These are phyloP conservation scores for Monopterus albus DNA, from an alignment of 2,113 vertebrate species.

Conservation along the genomic window DNA sequence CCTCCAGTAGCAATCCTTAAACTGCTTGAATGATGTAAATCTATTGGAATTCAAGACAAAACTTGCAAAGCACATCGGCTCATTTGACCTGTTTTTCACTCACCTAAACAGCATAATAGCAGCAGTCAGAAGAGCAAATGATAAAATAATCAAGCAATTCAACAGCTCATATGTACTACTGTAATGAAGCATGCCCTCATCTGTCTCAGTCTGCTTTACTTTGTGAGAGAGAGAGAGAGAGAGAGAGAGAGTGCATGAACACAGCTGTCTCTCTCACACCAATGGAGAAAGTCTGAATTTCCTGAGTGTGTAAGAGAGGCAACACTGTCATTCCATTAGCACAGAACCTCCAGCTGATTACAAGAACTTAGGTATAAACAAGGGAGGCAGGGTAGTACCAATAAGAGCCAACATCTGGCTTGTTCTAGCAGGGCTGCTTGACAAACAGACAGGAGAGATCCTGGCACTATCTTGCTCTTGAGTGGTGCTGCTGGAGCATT, in stretches of 20 bases:
- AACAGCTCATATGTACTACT: conserved; percentile 60
- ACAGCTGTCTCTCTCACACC: conserved; percentile 61
- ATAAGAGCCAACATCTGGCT: conserved; percentile 74
- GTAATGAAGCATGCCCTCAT: conserved; percentile 75
- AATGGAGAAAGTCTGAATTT: conserved; percentile 61
- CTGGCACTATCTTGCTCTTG: conserved; percentile 5
- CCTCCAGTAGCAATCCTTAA: neutral
- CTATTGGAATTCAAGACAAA: conserved; percentile 38
- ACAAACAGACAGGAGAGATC: conserved; percentile 36
- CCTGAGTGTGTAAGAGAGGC: conserved; percentile 41
- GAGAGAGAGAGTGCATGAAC: conserved; percentile 21
- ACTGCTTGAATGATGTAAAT: conserved; percentile 29
- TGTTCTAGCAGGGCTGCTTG: conserved; percentile 47
- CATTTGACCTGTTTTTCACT: conserved; percentile 62
- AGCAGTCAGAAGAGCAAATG: conserved; percentile 65
- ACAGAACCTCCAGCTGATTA: conserved; percentile 66
- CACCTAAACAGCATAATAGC: conserved; percentile 65
- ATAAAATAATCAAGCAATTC: conserved; percentile 72
- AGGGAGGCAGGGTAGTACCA: conserved; percentile 63
- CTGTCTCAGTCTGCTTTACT: conserved; percentile 56
- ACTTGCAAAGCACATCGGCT: conserved; percentile 49
- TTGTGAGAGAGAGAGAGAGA: conserved; percentile 13
- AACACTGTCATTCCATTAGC: conserved; percentile 48
- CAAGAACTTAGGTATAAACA: conserved; percentile 63
- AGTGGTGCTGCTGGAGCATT: neutral